phyloP scores from a whole-genome alignment of 2,113 vertebrate genomes.

The Tragelaphus scriptus region DNA sequence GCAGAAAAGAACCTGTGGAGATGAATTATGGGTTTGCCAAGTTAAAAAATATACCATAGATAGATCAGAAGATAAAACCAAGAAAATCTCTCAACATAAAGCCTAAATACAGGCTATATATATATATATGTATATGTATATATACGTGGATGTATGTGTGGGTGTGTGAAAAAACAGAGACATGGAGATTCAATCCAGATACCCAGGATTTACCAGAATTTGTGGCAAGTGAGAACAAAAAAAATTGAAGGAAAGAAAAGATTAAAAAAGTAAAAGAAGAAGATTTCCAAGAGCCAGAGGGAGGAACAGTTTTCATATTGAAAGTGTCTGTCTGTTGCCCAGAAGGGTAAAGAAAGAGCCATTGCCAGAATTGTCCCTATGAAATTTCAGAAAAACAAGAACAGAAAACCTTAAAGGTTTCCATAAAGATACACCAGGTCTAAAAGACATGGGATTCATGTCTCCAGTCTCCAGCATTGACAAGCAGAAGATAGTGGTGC shows the following conservation, averaged over 20 bases:
- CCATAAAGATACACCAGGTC: neutral
- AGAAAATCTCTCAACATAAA: slow-evolving; percentile 5
- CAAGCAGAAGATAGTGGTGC: neutral
- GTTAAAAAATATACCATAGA: neutral
- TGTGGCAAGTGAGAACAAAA: neutral
- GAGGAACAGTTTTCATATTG: neutral
- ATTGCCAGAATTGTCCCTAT: neutral
- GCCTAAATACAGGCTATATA: neutral
- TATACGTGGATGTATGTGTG: neutral
- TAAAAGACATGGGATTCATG: neutral
- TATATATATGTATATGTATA: neutral
- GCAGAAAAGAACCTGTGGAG: neutral
- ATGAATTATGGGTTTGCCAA: slow-evolving; percentile 8
- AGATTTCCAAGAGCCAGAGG: neutral
- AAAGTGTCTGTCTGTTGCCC: neutral
- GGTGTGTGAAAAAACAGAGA: neutral
- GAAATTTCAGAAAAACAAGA: neutral
- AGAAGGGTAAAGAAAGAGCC: neutral
- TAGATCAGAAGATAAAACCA: slow-evolving; percentile 24
- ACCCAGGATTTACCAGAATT: neutral
- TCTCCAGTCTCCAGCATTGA: neutral
- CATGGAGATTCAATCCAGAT: neutral
- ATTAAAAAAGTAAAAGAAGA: neutral
- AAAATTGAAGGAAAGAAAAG: neutral
- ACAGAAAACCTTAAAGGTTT: neutral